Conservation (phyloP, 2,113 vertebrate species). For the Catharus minimus region DNA sequence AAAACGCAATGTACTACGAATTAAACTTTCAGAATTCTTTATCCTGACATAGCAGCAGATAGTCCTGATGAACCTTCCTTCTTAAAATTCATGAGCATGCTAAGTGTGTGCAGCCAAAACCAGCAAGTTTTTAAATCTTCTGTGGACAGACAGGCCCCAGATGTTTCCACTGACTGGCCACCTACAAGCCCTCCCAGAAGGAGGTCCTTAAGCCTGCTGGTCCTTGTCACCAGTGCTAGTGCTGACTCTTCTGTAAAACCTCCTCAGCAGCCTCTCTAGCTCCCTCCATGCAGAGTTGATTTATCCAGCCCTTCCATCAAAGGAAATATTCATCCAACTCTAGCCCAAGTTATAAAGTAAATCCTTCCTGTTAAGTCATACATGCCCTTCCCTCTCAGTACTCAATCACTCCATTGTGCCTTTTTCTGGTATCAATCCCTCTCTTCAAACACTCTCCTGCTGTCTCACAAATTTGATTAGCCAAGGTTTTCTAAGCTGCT, state of each 20-base stretch:
- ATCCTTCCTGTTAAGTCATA: neutral
- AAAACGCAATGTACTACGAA: neutral
- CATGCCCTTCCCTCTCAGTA: neutral
- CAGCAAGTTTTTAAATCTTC: neutral
- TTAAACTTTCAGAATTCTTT: neutral
- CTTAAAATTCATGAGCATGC: neutral
- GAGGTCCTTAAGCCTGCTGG: accelerated
- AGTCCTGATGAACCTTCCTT: neutral
- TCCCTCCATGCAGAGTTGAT: neutral
- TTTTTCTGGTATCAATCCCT: neutral
- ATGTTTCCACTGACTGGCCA: neutral
- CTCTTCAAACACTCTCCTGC: neutral
- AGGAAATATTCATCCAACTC: neutral
- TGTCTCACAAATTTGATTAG: neutral
- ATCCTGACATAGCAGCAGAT: neutral
- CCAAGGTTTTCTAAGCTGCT: neutral
- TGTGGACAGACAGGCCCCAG: neutral
- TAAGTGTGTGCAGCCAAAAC: neutral
- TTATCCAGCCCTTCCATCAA: neutral
- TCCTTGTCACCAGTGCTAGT: neutral
- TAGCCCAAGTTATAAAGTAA: neutral
- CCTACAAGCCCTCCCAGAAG: neutral
- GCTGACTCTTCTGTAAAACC: neutral
- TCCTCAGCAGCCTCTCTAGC: neutral
- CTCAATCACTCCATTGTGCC: neutral